phyloP scores from a whole-genome alignment of 1,140 invertebrate genomes.

The Anthonomus grandis region DNA sequence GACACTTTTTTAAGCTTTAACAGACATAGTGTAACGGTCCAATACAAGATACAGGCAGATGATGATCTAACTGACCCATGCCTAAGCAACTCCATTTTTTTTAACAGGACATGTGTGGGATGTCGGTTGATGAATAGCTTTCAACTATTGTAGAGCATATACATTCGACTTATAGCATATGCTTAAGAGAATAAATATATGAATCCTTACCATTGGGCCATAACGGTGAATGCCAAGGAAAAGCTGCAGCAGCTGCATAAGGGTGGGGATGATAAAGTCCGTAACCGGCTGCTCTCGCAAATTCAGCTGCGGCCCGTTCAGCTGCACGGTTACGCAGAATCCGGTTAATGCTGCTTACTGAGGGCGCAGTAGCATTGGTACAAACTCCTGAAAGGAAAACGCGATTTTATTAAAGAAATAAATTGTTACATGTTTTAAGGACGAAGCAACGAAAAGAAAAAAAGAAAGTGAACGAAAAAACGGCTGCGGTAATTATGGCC shows the following conservation, averaged over 20 bases:
- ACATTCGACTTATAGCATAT: too few species aligned
- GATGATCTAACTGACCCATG: too few species aligned
- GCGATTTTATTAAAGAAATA: neutral
- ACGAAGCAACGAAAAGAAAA: too few species aligned
- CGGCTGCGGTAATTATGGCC: slow-evolving; percentile 15
- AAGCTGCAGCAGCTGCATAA: slow-evolving; percentile 70
- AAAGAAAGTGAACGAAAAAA: slow-evolving; percentile 20
- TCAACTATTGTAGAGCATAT: too few species aligned
- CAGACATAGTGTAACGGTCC: too few species aligned
- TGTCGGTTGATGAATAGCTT: too few species aligned
- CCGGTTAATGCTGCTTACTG: slow-evolving; percentile 89
- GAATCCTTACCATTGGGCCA: slow-evolving; percentile 43
- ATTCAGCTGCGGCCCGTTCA: slow-evolving; percentile 89
- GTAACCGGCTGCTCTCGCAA: slow-evolving; percentile 85
- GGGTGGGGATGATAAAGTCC: slow-evolving; percentile 76
- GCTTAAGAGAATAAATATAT: too few species aligned
- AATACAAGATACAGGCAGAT: too few species aligned
- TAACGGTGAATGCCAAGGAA: slow-evolving; percentile 65
- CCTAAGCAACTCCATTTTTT: too few species aligned
- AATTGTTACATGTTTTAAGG: too few species aligned
- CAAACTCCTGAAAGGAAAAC: slow-evolving; percentile 67
- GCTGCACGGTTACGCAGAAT: slow-evolving; percentile 88
- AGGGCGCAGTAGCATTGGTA: slow-evolving; percentile 85
- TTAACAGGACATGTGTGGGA: too few species aligned
- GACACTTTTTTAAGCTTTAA: too few species aligned